A percentile compares a stretch with the other conserved stretches of the same genome.
Conservation (phyloP, 2,888 invertebrate species). For the Atrina japonica region DNA sequence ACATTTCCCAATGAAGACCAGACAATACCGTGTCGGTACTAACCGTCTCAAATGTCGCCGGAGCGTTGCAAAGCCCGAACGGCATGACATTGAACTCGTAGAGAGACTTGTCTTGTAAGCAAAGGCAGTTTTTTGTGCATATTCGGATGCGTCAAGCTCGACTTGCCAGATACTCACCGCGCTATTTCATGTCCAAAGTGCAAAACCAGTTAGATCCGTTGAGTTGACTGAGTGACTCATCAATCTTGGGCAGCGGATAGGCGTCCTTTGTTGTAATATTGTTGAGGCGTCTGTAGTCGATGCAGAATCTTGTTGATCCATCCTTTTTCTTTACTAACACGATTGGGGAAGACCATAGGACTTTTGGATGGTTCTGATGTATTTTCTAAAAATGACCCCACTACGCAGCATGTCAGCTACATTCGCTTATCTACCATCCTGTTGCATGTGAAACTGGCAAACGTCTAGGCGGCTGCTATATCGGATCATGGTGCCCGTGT, state of each 20-base stretch:
- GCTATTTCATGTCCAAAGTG: constrained; percentile 55
- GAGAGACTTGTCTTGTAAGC: constrained; percentile 29
- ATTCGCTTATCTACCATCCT: constrained; percentile 2
- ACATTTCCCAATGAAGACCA: constrained; percentile 48
- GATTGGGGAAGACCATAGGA: constrained; percentile 32
- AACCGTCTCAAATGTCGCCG: constrained; percentile 54
- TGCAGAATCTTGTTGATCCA: constrained; percentile 37
- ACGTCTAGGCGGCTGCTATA: constrained; percentile 17
- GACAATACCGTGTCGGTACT: constrained; percentile 55
- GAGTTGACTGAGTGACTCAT: constrained; percentile 44
- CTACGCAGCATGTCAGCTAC: constrained; percentile 24
- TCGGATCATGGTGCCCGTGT: constrained; percentile 21
- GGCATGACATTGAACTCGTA: constrained; percentile 43
- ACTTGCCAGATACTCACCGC: constrained; percentile 59
- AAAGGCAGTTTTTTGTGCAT: constrained; percentile 50
- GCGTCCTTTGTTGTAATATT: no score
- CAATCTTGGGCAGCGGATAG: constrained; percentile 40
- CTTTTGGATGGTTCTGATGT: constrained; percentile 18
- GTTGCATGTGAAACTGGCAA: constrained; percentile 6
- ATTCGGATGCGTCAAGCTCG: constrained; percentile 28
- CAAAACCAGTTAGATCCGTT: constrained; percentile 50
- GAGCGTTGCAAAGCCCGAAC: constrained; percentile 42
- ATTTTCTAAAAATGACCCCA: no score
- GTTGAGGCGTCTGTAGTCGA: constrained; percentile 47
- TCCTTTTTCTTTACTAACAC: constrained; percentile 41